Evolutionary conservation across 2,797 vertebrate species (phyloP).

Genomic region (Bradypus variegatus): DNA sequence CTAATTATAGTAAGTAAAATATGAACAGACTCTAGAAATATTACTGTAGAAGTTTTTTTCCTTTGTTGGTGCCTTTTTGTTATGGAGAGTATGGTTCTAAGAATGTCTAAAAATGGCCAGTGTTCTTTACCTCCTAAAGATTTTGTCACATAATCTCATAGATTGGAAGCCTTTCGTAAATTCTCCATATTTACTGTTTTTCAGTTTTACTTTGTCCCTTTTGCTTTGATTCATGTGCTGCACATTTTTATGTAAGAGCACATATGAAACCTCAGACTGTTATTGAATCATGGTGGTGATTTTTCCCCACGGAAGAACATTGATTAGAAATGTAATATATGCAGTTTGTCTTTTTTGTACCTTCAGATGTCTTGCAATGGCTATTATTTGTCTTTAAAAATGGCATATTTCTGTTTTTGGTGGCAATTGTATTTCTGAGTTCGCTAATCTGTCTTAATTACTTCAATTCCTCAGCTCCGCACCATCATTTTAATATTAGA

Average conservation of each 20-base stretch:
- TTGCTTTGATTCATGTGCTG: conserved; percentile 1
- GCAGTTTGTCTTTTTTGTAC: neutral
- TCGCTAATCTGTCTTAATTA: neutral
- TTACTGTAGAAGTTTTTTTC: neutral
- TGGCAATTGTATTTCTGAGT: neutral
- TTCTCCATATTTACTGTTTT: conserved; percentile 22
- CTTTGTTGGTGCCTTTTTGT: neutral
- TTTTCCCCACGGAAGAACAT: neutral
- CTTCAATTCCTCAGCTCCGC: neutral
- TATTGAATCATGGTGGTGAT: neutral
- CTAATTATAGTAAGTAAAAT: conserved; percentile 43
- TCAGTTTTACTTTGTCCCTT: conserved; percentile 15
- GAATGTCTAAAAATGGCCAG: conserved; percentile 21
- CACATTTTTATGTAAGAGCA: conserved; percentile 13
- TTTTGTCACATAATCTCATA: conserved; percentile 37
- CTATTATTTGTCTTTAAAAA: conserved; percentile 23
- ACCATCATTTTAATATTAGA: conserved; percentile 20
- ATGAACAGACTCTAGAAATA: conserved; percentile 31
- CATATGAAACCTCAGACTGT: neutral
- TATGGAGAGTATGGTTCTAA: neutral
- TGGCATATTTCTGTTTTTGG: neutral
- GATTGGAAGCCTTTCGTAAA: conserved; percentile 4
- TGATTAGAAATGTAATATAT: neutral
- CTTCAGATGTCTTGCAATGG: neutral
- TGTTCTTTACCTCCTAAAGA: conserved; percentile 10